These are phyloP conservation scores for Hycleus cichorii DNA, from an alignment of 1,140 invertebrate species.

Conservation along the genomic window DNA sequence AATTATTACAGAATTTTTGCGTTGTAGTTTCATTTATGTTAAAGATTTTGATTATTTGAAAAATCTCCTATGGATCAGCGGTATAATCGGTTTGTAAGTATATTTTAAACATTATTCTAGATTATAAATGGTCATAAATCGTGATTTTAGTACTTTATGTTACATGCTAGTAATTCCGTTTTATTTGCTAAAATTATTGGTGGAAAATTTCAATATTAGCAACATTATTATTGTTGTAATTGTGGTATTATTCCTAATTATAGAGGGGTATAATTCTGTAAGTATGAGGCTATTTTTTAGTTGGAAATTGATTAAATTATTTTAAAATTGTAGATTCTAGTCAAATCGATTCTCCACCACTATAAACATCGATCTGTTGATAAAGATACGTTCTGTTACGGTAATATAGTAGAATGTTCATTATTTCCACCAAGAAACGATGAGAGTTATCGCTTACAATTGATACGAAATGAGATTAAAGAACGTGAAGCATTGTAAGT, in stretches of 20 bases:
- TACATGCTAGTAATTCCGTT: conserved; percentile 10
- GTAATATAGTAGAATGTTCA: conserved; percentile 15
- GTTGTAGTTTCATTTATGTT: neutral
- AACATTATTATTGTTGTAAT: conserved; percentile 2
- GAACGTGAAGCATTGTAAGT: conserved; percentile 16
- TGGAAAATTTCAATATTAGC: neutral
- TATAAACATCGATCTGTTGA: conserved; percentile 10
- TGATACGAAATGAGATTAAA: conserved; percentile 16
- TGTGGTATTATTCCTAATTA: conserved; percentile 10
- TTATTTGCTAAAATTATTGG: conserved; percentile 2
- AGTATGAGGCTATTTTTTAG: no score
- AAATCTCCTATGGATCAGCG: neutral
- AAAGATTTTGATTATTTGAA: conserved; percentile 2
- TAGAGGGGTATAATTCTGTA: neutral
- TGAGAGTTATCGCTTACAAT: conserved; percentile 11
- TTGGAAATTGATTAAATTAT: no score
- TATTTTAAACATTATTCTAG: neutral
- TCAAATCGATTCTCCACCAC: conserved; percentile 18
- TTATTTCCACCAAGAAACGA: conserved; percentile 19
- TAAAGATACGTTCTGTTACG: conserved; percentile 3
- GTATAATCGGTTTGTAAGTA: conserved; percentile 15
- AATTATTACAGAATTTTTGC: conserved; percentile 6
- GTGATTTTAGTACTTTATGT: conserved; percentile 9
- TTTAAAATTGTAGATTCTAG: conserved; percentile 1
- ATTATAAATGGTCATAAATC: neutral